These are phyloP conservation scores for Gymnothorax reevesii DNA, from an alignment of 2,797 vertebrate genomes.

Conservation along the genomic window DNA sequence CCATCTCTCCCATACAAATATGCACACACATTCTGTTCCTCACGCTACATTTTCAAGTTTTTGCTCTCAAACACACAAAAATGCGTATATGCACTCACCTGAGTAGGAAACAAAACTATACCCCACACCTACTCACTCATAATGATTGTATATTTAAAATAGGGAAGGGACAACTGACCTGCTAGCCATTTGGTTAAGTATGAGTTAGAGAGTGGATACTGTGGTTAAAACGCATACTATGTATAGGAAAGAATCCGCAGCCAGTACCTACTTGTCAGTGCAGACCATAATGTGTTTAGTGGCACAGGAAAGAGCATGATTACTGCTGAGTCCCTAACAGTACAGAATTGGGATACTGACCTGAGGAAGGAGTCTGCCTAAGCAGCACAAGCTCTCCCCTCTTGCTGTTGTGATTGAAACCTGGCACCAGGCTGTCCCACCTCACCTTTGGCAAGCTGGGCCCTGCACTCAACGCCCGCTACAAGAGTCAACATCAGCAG, in stretches of 20 bases:
- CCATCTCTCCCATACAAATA: background rate
- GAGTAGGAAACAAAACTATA: background rate
- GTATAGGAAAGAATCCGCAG: background rate
- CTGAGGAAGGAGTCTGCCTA: background rate
- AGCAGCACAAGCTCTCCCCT: background rate
- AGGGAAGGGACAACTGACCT: background rate
- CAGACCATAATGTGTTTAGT: background rate
- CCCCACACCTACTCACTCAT: background rate
- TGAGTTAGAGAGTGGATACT: too few species aligned
- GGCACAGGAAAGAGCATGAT: constrained; percentile 43
- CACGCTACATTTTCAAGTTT: background rate
- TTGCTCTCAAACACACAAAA: background rate
- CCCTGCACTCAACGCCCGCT: constrained; percentile 37
- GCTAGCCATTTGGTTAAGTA: too few species aligned
- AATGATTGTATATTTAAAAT: background rate
- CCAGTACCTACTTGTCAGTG: background rate
- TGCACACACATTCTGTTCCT: background rate
- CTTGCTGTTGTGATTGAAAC: constrained; percentile 55
- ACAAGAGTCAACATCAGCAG: constrained; percentile 40
- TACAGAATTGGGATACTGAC: background rate
- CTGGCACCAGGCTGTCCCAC: constrained; percentile 39
- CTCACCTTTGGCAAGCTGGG: constrained; percentile 47
- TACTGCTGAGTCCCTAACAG: background rate
- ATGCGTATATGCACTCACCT: background rate
- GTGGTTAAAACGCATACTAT: too few species aligned